Conservation (phyloP, 2,888 invertebrate genomes). For the Smittia sp. region DNA sequence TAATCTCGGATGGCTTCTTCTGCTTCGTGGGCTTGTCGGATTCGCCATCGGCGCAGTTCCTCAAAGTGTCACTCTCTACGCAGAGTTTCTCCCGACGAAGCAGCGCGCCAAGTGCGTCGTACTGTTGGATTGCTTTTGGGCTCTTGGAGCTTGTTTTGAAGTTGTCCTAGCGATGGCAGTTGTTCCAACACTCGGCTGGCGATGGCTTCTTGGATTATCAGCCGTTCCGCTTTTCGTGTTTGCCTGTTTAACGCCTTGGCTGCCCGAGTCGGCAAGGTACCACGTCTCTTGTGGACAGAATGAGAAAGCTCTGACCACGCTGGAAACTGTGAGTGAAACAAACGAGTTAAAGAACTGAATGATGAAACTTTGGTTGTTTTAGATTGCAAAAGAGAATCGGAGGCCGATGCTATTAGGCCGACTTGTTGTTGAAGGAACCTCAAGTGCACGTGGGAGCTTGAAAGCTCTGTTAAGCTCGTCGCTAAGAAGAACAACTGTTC, state of each 20-base stretch:
- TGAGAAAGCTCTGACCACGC: constrained; percentile 78
- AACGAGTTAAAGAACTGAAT: neutral
- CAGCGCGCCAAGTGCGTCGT: constrained; percentile 94
- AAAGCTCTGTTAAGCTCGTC: constrained; percentile 73
- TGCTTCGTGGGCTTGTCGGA: constrained; percentile 88
- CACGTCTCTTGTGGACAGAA: constrained; percentile 83
- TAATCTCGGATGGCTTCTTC: constrained; percentile 84
- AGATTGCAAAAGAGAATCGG: constrained; percentile 83
- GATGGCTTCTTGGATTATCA: constrained; percentile 88
- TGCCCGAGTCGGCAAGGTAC: constrained; percentile 89
- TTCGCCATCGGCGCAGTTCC: constrained; percentile 96
- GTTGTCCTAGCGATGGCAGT: constrained; percentile 84
- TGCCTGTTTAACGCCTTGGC: constrained; percentile 82
- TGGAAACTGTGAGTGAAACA: constrained; percentile 62
- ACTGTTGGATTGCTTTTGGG: constrained; percentile 94
- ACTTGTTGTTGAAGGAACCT: constrained; percentile 74
- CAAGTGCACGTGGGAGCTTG: constrained; percentile 58
- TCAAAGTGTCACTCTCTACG: constrained; percentile 93
- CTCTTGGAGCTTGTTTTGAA: constrained; percentile 90
- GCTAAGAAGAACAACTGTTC: constrained; percentile 75
- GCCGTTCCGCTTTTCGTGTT: constrained; percentile 84
- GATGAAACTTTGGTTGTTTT: constrained; percentile 42
- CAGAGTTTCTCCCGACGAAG: constrained; percentile 91
- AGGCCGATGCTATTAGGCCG: constrained; percentile 84
- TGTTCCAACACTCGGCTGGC: constrained; percentile 89